Evolutionary conservation across 2,797 vertebrate species (phyloP), one percentile per base, ranked within the genome.

Genomic region (Nyctibius grandis): DNA sequence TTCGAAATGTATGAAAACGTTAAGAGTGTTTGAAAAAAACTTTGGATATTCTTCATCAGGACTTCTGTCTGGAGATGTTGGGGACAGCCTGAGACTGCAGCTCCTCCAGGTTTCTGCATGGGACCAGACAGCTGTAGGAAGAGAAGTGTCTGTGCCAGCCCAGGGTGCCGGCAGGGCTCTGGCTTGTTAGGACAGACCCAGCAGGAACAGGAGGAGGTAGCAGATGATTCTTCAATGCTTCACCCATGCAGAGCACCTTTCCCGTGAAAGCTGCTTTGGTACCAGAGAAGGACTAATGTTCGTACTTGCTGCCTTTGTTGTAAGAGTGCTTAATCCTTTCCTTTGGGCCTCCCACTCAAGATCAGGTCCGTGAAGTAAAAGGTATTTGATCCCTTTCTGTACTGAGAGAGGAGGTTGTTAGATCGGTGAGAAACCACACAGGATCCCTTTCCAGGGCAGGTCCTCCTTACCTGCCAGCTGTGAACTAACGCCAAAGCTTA

Each of bases 41-140:
- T 57, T 54, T 6, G 0, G 0, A 0, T 48, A 9, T 42, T 85
- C 10, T 70, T 5, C 18, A 18, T 73, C 20, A 48, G 28, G 72
- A 31, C 42, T 48, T 56, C 34, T 33, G 0, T 17, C 53, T 54
- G 53, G 38, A 70, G 82, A 5, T 50, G 42, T 16, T 42, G 57
- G 28, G 44, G 40, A 9, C 63, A 63, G 67, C 8, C 6, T 16
- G 33, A 6, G 36, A 0, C 15, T 29, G 33, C n/a, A 59, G 51
- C 54, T 85, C 22, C 63, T 63, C 15, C 53, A 21, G 22, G 31
- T 25, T 76, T 63, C 21, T 40, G 19, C 47, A 3, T 2, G 34
- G 44, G n/a, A 72, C 18, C 50, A 33, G 42, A 0, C 10, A 70
- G 42, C 42, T 76, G 38, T 7, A 61, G 82, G 73, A 31, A 25